These are phyloP conservation scores for Margaritifera margaritifera DNA, from an alignment of 2,888 invertebrate genomes.

Conservation along the genomic window DNA sequence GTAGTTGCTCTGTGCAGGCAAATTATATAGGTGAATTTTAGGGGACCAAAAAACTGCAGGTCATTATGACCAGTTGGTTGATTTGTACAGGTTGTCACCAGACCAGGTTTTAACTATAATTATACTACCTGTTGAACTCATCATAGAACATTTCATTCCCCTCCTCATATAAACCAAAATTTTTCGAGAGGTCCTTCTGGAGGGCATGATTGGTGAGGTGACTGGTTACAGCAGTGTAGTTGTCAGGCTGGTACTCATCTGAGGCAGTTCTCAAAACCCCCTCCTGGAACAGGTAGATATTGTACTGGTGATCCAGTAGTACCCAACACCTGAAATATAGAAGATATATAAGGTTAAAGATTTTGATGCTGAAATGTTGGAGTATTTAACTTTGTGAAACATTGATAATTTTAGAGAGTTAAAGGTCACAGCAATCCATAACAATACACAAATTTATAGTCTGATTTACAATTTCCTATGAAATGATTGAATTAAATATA, in stretches of 20 bases:
- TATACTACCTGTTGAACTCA: constrained; percentile 52
- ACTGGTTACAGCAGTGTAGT: constrained; percentile 49
- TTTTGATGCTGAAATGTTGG: not conserved
- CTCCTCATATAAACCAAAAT: constrained; percentile 60
- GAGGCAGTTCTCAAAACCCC: constrained; percentile 62
- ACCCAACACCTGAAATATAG: constrained; percentile 56
- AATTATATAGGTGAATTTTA: no score
- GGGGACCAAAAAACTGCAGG: no score
- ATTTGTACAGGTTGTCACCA: not conserved
- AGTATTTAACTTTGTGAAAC: not conserved
- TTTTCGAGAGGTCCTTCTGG: constrained; percentile 52
- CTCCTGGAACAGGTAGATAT: constrained; percentile 55
- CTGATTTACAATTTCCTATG: no score
- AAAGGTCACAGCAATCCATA: not conserved
- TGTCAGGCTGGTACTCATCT: constrained; percentile 47
- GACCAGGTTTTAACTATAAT: not conserved
- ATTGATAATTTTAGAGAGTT: not conserved
- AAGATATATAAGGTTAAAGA: not conserved
- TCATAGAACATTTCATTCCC: constrained; percentile 66
- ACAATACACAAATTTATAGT: no score
- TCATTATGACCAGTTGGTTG: no score
- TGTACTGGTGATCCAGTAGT: constrained; percentile 51
- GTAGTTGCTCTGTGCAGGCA: no score
- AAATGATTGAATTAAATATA: no score
- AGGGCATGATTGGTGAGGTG: constrained; percentile 63